phyloP scores from a whole-genome alignment of 2,888 invertebrate genomes.

The Crepidodera aurea region DNA sequence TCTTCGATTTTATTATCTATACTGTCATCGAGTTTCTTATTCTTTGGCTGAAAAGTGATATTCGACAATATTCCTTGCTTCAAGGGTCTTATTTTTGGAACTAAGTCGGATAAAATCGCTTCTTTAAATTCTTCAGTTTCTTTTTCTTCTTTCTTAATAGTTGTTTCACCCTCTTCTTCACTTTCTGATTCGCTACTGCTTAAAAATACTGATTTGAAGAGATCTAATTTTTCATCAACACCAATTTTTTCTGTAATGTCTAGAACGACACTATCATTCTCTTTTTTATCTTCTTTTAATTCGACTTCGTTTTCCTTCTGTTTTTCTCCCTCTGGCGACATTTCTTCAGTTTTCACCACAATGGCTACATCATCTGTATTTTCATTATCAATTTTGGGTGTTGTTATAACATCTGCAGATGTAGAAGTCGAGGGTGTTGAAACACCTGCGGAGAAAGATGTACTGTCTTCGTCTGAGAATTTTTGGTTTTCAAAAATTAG shows the following conservation, averaged over 20 bases:
- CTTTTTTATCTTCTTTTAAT: neutral
- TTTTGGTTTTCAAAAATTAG: conserved; percentile 83
- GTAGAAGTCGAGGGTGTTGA: neutral
- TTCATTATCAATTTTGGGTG: neutral
- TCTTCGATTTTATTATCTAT: neutral
- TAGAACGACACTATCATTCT: conserved; percentile 32
- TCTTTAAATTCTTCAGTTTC: conserved; percentile 49
- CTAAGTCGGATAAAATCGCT: conserved; percentile 53
- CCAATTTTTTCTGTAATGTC: conserved; percentile 57
- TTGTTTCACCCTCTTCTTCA: conserved; percentile 48
- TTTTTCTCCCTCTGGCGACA: conserved; percentile 6
- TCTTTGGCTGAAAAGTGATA: conserved; percentile 47
- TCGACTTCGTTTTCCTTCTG: conserved; percentile 16
- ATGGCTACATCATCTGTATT: neutral
- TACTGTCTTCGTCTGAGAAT: conserved; percentile 49
- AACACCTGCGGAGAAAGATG: conserved; percentile 50
- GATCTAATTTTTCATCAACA: conserved; percentile 70
- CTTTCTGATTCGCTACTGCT: conserved; percentile 71
- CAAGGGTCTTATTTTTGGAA: conserved; percentile 57
- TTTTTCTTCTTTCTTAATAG: conserved; percentile 44
- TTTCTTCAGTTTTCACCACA: conserved; percentile 14
- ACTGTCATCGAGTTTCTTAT: neutral
- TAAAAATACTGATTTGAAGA: conserved; percentile 90
- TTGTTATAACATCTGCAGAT: neutral
- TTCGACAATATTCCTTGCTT: conserved; percentile 59